Evolutionary conservation across 2,888 invertebrate genomes (phyloP).

Genomic region (Idaea straminata): DNA sequence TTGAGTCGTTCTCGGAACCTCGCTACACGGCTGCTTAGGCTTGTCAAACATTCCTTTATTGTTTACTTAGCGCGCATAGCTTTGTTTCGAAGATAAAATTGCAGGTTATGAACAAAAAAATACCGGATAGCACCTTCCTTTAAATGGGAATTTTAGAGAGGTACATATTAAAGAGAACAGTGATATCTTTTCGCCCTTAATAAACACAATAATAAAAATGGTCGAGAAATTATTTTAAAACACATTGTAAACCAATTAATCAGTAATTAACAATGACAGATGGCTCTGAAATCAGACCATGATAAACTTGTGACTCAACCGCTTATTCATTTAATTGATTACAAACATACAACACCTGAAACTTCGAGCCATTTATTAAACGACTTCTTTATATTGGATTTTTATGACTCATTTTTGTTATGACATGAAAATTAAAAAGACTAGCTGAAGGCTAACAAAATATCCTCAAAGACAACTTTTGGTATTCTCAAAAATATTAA

Average conservation of each 20-base stretch:
- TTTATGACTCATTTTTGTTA: not conserved
- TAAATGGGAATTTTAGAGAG: no score
- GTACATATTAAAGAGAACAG: not conserved
- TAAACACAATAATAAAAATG: not conserved
- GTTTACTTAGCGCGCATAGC: constrained; percentile 37
- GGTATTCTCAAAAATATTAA: no score
- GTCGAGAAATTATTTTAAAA: not conserved
- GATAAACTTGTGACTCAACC: not conserved
- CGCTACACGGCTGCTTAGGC: constrained; percentile 33
- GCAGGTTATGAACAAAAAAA: not conserved
- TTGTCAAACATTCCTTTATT: constrained; percentile 54
- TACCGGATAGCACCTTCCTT: not conserved
- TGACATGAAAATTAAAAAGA: not conserved
- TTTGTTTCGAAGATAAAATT: constrained; percentile 14
- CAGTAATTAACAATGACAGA: not conserved
- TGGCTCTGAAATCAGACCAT: not conserved
- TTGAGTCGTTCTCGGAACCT: constrained; percentile 51
- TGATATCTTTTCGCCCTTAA: not conserved
- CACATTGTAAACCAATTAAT: not conserved
- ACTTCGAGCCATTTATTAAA: not conserved
- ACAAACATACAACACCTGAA: not conserved
- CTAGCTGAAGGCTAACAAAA: not conserved
- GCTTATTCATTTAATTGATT: constrained; percentile 1
- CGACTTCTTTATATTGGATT: not conserved
- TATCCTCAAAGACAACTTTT: not conserved